phyloP scores from a whole-genome alignment of 2,113 vertebrate genomes.

The Tretioscincus oriximinensis region DNA sequence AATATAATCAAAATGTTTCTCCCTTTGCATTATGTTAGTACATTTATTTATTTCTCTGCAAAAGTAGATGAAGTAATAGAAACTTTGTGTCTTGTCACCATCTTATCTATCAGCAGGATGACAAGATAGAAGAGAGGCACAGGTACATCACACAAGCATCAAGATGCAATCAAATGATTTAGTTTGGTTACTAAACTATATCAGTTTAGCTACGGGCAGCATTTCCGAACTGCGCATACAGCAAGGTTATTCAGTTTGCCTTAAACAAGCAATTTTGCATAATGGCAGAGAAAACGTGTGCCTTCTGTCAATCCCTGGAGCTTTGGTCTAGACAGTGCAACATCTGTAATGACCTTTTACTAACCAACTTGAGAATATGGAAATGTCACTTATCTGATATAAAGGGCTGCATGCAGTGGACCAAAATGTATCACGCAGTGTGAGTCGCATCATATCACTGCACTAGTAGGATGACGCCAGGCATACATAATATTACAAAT shows the following conservation, averaged over 20 bases:
- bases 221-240: neutral
- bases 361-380: neutral
- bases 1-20: too few species aligned
- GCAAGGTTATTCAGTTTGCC: constrained; percentile 16
- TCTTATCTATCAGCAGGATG: constrained; percentile 33
- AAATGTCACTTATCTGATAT: neutral
- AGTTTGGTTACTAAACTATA: too few species aligned
- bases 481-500: neutral
- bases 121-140: constrained; percentile 30
- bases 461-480: neutral
- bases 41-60: too few species aligned
- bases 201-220: constrained; percentile 3
- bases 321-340: neutral
- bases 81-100: too few species aligned
- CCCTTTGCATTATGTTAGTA: too few species aligned
- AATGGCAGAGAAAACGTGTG: neutral
- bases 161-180: constrained; percentile 38
- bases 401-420: neutral
- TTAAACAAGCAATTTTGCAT: constrained; percentile 30
- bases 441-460: neutral
- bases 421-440: neutral
- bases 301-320: constrained; percentile 16
- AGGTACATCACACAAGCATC: constrained; percentile 31
- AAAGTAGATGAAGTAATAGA: too few species aligned
- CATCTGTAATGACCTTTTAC: neutral